Conservation (phyloP, 35 echinoderm and acorn worm species). For the Patiria miniata region DNA sequence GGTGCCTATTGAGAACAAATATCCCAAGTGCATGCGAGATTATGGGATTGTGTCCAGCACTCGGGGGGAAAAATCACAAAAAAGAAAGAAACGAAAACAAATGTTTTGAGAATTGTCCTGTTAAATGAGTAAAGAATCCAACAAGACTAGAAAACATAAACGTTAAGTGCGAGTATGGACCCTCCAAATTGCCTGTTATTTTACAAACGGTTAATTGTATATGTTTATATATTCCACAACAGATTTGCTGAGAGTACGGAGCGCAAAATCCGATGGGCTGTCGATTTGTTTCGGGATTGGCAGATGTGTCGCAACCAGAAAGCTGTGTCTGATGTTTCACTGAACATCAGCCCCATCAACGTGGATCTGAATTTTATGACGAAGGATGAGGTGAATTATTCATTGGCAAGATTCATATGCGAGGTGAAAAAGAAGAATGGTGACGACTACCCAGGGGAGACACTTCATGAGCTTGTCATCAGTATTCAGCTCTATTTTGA, state of each 20-base stretch:
- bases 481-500: constrained; percentile 24
- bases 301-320: background rate
- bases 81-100: background rate
- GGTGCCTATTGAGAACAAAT: too few species aligned
- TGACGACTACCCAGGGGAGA: constrained; percentile 26
- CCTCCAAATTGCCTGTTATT: background rate
- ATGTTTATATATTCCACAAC: background rate
- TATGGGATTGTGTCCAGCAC: too few species aligned
- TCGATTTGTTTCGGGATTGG: background rate
- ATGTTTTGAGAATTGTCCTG: background rate
- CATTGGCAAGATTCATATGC: background rate
- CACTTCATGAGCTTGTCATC: constrained; percentile 24
- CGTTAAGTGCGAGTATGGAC: background rate
- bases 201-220: too few species aligned
- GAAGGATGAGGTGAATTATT: constrained; percentile 32
- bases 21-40: too few species aligned
- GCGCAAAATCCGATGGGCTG: constrained; percentile 5
- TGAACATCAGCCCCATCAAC: constrained; percentile 28
- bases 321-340: background rate
- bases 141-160: background rate
- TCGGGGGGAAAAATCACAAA: too few species aligned
- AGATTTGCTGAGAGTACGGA: constrained; percentile 7
- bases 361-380: constrained; percentile 23
- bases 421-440: constrained; percentile 17
- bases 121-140: background rate